Base-by-base conservation (phyloP, 2,888 invertebrate genomes). In the Allygus modestus region DNA sequence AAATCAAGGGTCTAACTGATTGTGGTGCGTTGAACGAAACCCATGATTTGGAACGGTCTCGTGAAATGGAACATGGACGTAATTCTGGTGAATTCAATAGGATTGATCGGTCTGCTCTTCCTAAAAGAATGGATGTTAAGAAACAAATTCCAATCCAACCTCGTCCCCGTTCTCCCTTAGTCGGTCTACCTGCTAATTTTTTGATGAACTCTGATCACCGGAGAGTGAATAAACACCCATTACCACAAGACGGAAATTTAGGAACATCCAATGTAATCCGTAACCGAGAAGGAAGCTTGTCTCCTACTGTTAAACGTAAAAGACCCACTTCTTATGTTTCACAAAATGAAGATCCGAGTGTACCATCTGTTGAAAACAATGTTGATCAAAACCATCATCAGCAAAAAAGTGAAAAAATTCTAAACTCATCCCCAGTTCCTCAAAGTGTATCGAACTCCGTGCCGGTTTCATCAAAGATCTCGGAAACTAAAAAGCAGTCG, bases 1-100 rank as follows among this genome's bases (percentile, higher is more conserved):
- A 97, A 93, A 97, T 98, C 87, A 97, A 97, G 91, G 97, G 97
- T 46, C 77, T 87, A 73, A 87, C 87, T 41, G 87, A 87, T 81
- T 85, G 87, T 79, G 87, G 87, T 43, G 86, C 86, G 26, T 85
- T 82, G 58, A 82, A 81, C 54, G 85, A 83, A 41, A 61, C 31
- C 23, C 26, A 41, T 9, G 83, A 83, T 41, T 23, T 75, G 26
- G 83, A 83, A 15, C 83, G 83, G 4, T 33, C 83, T 7, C 73
- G 83, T 12, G 83, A 84, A 69, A 31, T 84, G 65, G 61, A 82
- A 83, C 61, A 51, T 84, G 65, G 37, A 23, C 43, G 71, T 20
- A 15, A 7, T 9, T 11, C 65, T n/a, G 31, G 65, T 28, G 65
- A 65, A 12, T 65, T 65, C 17, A 17, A 5, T 65, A 9, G 65